These are phyloP conservation scores for Montipora cactus DNA, from an alignment of 64 coral and sea anemone genomes.

Conservation along the genomic window DNA sequence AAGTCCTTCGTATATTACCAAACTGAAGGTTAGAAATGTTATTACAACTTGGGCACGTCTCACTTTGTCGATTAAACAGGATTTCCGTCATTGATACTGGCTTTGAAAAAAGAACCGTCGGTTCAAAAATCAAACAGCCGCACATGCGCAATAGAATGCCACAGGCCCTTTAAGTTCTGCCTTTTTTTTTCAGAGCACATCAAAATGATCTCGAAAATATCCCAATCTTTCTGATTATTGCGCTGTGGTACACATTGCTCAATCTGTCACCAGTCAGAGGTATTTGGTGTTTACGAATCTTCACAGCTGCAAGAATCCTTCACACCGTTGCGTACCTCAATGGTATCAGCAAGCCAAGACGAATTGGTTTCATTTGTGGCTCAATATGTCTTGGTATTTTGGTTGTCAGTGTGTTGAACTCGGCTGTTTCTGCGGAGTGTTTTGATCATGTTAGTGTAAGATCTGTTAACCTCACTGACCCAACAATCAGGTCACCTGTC, in stretches of 20 bases:
- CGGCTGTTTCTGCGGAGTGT: constrained; percentile 14
- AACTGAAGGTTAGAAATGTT: too few relatives aligned
- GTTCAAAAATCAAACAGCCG: too few relatives aligned
- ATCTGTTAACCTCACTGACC: too few relatives aligned
- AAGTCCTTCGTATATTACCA: too few relatives aligned
- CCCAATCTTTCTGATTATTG: constrained; percentile 67
- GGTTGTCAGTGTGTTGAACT: constrained; percentile 30
- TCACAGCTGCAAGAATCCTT: constrained; percentile 57
- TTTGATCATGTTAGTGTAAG: background rate
- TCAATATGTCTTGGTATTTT: constrained; percentile 33
- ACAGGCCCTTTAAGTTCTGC: too few relatives aligned
- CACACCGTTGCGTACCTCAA: constrained; percentile 80
- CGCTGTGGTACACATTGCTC: constrained; percentile 59
- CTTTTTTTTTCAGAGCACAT: constrained; percentile 58
- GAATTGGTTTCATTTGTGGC: background rate
- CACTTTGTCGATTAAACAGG: too few relatives aligned
- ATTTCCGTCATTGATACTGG: too few relatives aligned
- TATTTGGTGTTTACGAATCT: constrained; percentile 77
- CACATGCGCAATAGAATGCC: too few relatives aligned
- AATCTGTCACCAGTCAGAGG: constrained; percentile 36
- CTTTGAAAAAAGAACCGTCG: too few relatives aligned
- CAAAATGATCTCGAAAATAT: constrained; percentile 85
- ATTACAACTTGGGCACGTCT: too few relatives aligned
- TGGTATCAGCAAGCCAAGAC: constrained; percentile 17
- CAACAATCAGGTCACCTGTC: too few relatives aligned